Evolutionary conservation across 1,140 invertebrate genomes (phyloP), one percentile per base, ranked within the genome.

Genomic region (Hycleus cichorii): DNA sequence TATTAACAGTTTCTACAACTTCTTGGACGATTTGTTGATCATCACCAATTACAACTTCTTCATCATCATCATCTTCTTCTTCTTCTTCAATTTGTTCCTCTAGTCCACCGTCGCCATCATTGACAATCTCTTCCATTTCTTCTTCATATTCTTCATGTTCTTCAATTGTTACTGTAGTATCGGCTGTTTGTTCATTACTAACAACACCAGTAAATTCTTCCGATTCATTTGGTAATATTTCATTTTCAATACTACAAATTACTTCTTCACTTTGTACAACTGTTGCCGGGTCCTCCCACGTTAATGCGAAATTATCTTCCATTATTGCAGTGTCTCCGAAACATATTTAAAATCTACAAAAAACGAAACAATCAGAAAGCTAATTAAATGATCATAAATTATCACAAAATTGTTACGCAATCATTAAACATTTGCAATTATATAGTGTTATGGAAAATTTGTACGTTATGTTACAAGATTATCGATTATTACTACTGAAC

Each of bases 231-330:
- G 66, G 63, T 49, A 79, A 76, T 12, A 80, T 78, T 49, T 74
- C 74, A 71, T 72, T 76, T 49, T 83, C 82, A 39, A 85, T 71
- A 10, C 78, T 80, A 71, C 81, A 83, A 70, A 85, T 84, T 3
- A 83, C 81, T 69, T 83, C 81, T 56, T 85, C 83, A 52, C 77
- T 76, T 54, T 80, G 80, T 11, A 82, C 81, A 24, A 79, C 80
- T 11, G 77, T 77, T 26, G 78, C 76, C 55, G 76, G 74, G 44
- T 80, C 78, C 63, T 83, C 78, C 78, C 80, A 81, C 54, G 77
- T 77, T 11, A 81, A 58, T 8, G 73, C 75, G 46, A 80, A 74
- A 63, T 76, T 73, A 56, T 76, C 76, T 27, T 74, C 72, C 72
- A 72, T 74, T 55, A 53, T 18, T 61, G 32, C 3, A 32, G 7